A percentile compares a stretch with the other conserved stretches of the same genome.
Evolutionary conservation across 2,888 invertebrate genomes (phyloP).

Genomic region (Andricus curvator): DNA sequence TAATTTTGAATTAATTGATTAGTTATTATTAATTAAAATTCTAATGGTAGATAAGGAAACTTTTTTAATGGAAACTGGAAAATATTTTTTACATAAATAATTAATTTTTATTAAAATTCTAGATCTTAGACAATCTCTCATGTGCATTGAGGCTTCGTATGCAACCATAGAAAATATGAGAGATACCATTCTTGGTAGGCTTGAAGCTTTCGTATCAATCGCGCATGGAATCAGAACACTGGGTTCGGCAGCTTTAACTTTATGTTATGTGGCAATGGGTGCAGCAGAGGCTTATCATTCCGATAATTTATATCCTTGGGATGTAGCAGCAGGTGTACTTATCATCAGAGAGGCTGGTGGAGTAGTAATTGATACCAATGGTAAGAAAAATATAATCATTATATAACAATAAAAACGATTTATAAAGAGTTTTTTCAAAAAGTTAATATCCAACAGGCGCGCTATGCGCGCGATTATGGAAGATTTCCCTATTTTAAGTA

Average conservation of each 20-base stretch:
- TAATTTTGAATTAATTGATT: too few species aligned
- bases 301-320: constrained; percentile 90
- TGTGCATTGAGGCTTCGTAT: constrained; percentile 71
- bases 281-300: constrained; percentile 85
- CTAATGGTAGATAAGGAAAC: too few species aligned
- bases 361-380: constrained; percentile 83
- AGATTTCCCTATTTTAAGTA: too few species aligned
- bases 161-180: constrained; percentile 68
- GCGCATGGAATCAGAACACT: constrained; percentile 83
- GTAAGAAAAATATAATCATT: constrained; percentile 70
- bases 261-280: constrained; percentile 87
- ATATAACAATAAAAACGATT: neutral
- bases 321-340: constrained; percentile 87
- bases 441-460: too few species aligned
- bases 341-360: constrained; percentile 90
- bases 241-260: constrained; percentile 87
- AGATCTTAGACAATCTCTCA: constrained; percentile 67
- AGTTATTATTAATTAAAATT: too few species aligned
- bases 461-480: too few species aligned
- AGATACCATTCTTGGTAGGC: constrained; percentile 67
- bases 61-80: too few species aligned
- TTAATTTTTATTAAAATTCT: constrained; percentile 39
- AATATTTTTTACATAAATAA: neutral
- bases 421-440: too few species aligned
- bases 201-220: constrained; percentile 70